Evolutionary conservation across 2,113 vertebrate species (phyloP), one percentile per base, ranked within the genome.

Genomic region (Myrmecophaga tridactyla): DNA sequence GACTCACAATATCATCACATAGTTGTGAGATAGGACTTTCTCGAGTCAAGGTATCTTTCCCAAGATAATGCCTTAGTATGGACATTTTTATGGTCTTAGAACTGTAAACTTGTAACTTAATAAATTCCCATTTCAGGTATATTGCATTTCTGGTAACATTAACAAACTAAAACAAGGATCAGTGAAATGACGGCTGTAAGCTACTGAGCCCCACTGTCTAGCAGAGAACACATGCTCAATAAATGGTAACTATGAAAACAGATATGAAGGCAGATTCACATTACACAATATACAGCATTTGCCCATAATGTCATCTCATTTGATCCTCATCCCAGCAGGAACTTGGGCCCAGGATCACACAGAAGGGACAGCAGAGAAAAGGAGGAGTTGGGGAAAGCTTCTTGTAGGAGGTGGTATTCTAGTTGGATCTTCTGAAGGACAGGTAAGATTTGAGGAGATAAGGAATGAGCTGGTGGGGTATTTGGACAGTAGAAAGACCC

Each of bases 281-380:
- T 58, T 27, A 63, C 67, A 31, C n/a, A 56, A 43, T 34, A 31
- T 63, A 94, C 86, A 92, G 10, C 48, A 88, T 85, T 95, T 96
- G 46, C 56, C 41, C 21, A 25, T 41, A 17, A 81, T 15, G 56
- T 17, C 3, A 25, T 89, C 43, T 95, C 27, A 25, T 82, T 70
- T 90, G 81, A 77, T 29, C 65, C 39, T 93, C 80, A 81, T 4
- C 53, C 41, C 65, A 83, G 25, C 60, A 63, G n/a, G 87, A 39
- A 46, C 53, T 36, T 80, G 73, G 51, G 56, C 41, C 43, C 65
- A 93, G 34, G 8, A 84, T 87, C 70, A 92, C 76, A 87, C 67
- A 90, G 69, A 92, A 86, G 20, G 41, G 51, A 87, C 29, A 95
- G 23, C 76, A 43, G 36, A 85, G 34, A 51, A 48, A 46, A 25